Conservation (phyloP, 2,113 vertebrate species). For the Sula dactylatra region DNA sequence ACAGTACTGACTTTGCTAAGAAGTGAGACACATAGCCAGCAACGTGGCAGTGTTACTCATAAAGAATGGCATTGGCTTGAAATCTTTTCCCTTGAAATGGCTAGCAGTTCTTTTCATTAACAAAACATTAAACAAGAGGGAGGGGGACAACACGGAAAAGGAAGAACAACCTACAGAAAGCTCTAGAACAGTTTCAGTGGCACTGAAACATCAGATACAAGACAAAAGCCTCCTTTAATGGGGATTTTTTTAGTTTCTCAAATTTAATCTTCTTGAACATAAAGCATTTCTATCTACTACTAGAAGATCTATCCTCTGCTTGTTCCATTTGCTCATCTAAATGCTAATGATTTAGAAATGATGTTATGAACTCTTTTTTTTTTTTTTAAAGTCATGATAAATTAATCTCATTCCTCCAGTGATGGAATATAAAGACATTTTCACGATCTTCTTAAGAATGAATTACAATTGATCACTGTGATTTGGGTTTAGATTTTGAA, state of each 20-base stretch:
- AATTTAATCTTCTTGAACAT: neutral
- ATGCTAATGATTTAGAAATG: neutral
- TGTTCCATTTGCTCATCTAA: conserved; percentile 8
- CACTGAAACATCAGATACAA: neutral
- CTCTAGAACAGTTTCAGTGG: neutral
- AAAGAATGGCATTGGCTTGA: neutral
- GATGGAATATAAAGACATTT: neutral
- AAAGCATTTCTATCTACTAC: neutral
- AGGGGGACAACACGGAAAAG: neutral
- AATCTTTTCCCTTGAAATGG: neutral
- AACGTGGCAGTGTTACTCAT: neutral
- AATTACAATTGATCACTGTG: neutral
- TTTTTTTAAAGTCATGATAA: neutral
- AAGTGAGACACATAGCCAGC: neutral
- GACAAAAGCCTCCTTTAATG: neutral
- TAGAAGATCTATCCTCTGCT: neutral
- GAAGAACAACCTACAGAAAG: neutral
- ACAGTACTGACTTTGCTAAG: neutral
- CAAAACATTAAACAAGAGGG: neutral
- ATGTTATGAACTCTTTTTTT: neutral
- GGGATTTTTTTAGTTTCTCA: neutral
- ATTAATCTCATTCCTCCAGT: neutral
- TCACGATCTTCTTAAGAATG: neutral
- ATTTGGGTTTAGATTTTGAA: neutral
- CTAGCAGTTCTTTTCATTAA: neutral